Percentiles rank a stretch among this genome's conserved stretches.
These are phyloP conservation scores for Squalus acanthias DNA, from an alignment of 2,797 vertebrate species.

Conservation along the genomic window DNA sequence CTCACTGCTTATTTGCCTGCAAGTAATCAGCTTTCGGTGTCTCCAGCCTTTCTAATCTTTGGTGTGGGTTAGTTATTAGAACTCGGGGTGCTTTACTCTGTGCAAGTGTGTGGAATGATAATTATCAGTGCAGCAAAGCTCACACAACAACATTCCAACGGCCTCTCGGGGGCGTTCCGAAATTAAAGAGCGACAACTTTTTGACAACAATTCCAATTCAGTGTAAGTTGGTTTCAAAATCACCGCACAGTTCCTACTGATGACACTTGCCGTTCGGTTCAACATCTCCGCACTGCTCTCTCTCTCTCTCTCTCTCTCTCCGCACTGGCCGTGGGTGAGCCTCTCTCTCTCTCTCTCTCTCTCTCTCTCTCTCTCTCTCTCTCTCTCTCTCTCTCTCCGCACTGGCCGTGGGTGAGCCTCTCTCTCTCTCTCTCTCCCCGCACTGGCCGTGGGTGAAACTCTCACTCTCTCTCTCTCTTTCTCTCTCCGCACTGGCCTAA, in stretches of 20 bases:
- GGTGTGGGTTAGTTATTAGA: background rate
- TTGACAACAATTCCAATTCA: background rate
- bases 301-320: too few species aligned
- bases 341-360: too few species aligned
- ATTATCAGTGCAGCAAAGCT: background rate
- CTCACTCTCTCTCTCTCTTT: too few species aligned
- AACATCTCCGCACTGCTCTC: too few species aligned
- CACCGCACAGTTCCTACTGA: background rate
- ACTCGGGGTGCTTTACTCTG: background rate
- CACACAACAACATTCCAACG: background rate
- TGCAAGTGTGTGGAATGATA: background rate
- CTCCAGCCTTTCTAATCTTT: background rate
- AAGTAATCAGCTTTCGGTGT: background rate
- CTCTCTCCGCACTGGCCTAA: too few species aligned
- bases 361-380: too few species aligned
- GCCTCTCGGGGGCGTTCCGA: background rate
- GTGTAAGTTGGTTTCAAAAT: background rate
- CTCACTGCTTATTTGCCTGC: background rate
- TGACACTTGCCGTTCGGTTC: too few species aligned
- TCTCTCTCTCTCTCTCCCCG: too few species aligned
- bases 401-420: too few species aligned
- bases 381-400: too few species aligned
- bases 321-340: too few species aligned
- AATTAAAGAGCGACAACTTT: background rate
- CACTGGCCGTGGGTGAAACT: too few species aligned